A percentile compares a stretch with the other conserved stretches of the same genome.
These are phyloP conservation scores for Syrphus vitripennis DNA, from an alignment of 2,888 invertebrate species.

Conservation along the genomic window DNA sequence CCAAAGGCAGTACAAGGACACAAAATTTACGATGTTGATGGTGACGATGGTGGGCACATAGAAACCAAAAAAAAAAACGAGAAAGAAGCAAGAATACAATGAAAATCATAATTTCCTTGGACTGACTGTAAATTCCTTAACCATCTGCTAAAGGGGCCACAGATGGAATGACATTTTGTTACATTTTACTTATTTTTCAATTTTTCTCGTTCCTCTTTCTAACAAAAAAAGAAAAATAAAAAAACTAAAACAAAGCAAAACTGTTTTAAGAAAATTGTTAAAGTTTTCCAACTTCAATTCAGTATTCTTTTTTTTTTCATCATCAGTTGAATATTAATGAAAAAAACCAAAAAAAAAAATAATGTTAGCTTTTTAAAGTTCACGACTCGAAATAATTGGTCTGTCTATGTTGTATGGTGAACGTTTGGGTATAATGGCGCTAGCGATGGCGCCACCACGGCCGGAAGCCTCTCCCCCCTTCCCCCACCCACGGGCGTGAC, in stretches of 20 bases:
- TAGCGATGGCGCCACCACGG: neutral
- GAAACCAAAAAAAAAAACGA: too few relatives aligned
- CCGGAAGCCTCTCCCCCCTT: too few relatives aligned
- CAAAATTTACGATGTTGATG: neutral
- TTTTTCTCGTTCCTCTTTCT: neutral
- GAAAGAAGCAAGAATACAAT: neutral
- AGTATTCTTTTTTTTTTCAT: too few relatives aligned
- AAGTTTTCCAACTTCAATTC: slow-evolving; percentile 10
- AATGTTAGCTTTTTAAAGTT: slow-evolving; percentile 4
- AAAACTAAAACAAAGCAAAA: neutral
- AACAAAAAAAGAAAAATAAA: neutral
- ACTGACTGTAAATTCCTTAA: neutral
- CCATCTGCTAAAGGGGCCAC: neutral
- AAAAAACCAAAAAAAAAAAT: neutral
- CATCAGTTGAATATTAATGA: slow-evolving; percentile 30
- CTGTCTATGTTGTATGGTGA: neutral
- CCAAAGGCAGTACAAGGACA: neutral
- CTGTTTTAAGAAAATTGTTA: too few relatives aligned
- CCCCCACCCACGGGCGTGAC: neutral
- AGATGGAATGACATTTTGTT: slow-evolving; percentile 5
- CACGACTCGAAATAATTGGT: slow-evolving; percentile 1
- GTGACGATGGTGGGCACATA: neutral
- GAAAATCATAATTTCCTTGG: neutral
- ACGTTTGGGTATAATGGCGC: neutral
- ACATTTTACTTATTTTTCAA: neutral